These are phyloP conservation scores for Anarhynchus alexandrinus DNA, from an alignment of 2,113 vertebrate species.

Conservation along the genomic window DNA sequence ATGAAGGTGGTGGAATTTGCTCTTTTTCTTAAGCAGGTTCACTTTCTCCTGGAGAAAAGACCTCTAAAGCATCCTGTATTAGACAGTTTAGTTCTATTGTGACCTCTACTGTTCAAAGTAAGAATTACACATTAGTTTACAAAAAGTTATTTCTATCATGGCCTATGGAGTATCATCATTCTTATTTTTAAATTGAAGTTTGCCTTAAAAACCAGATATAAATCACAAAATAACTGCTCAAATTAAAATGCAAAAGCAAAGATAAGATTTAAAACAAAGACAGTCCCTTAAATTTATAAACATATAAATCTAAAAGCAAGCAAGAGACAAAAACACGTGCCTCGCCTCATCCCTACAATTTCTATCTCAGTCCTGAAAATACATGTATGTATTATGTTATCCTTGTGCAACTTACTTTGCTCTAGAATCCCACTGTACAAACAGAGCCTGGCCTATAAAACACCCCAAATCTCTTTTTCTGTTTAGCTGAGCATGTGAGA, in stretches of 20 bases:
- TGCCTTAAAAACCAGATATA: not conserved
- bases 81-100: not conserved
- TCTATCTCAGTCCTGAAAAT: not conserved
- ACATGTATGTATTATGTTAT: not conserved
- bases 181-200: not conserved
- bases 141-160: not conserved
- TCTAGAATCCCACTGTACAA: not conserved
- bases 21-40: not conserved
- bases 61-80: no score
- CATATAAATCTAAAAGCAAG: not conserved
- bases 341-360: not conserved
- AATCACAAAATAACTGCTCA: not conserved
- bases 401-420: not conserved
- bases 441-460: not conserved
- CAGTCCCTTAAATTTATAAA: not conserved
- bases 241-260: not conserved
- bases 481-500: not conserved
- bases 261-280: not conserved
- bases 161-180: not conserved
- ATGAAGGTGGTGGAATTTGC: not conserved
- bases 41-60: not conserved
- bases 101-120: not conserved
- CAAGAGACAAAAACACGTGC: accelerated
- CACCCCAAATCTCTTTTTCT: not conserved
- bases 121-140: not conserved